A percentile compares a stretch with the other conserved stretches of the same genome.
Evolutionary conservation across 2,888 invertebrate genomes (phyloP).

Genomic region (Erannis defoliaria): DNA sequence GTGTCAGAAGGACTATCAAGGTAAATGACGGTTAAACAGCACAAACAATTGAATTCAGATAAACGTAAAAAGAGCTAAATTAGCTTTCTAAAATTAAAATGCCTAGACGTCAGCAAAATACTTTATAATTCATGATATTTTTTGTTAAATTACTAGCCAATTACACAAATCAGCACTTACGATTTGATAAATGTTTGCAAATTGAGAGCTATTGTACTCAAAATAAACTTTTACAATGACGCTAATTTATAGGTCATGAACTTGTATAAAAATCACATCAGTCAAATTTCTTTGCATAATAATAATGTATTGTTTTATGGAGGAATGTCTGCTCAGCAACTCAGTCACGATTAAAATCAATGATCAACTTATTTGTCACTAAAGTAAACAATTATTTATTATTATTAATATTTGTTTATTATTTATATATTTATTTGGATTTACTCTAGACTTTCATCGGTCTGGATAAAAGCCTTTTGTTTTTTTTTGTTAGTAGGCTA

Average conservation of each 20-base stretch:
- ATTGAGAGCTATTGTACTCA: conserved; percentile 22
- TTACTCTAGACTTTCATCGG: too few species aligned
- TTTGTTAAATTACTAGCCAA: not conserved
- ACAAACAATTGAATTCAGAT: not conserved
- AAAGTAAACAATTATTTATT: too few species aligned
- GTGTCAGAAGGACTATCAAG: too few species aligned
- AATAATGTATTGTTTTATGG: not conserved
- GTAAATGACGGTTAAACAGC: too few species aligned
- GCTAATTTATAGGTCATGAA: conserved; percentile 1
- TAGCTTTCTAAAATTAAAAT: not conserved
- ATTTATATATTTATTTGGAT: too few species aligned
- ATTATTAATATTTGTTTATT: too few species aligned
- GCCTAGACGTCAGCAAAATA: conserved; percentile 3
- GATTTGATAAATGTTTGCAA: conserved; percentile 15
- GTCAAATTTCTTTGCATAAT: not conserved
- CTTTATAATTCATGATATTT: not conserved
- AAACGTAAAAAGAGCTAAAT: not conserved
- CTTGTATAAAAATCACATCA: not conserved
- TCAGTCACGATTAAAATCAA: too few species aligned
- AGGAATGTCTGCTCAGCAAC: not conserved
- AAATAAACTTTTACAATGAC: conserved; percentile 16
- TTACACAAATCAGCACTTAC: conserved; percentile 13
- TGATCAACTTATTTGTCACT: too few species aligned
- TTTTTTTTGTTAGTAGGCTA: too few species aligned
- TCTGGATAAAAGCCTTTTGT: too few species aligned